Base-by-base conservation (phyloP, 2,113 vertebrate genomes). In the Nibea coibor region DNA sequence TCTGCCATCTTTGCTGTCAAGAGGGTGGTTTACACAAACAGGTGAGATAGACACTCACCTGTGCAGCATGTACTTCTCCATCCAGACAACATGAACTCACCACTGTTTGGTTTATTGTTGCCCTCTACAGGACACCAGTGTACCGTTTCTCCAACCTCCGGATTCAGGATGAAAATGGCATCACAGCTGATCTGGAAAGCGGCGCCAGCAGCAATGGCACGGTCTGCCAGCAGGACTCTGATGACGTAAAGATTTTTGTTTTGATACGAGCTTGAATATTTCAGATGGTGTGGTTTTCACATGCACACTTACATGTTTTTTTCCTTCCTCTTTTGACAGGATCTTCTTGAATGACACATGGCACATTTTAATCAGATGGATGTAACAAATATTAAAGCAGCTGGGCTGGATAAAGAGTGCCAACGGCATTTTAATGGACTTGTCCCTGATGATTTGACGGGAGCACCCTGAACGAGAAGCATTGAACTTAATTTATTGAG, bases 81-180 rank as follows among this genome's bases (percentile, higher is more conserved):
- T 14, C 14, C 53, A 12, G 4, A 0, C 26, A 15, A 35, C 19
- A 45, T 35, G 1, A 45, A 16, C 56, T 83, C 31, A 77, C 4
- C 0, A 0, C 24, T 24, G 31, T 39, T 71, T 71, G 57, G 61
- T 35, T 28, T 53, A 4, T 31, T 75, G 28, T 58, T 48, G 20
- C 80, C 69, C 45, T 54, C 73, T 84, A 2, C 87, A 96, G 95
- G 88, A 64, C 80, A 5, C 89, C 91, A 0, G 71, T 43, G 0
- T 96, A 96, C 77, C 93, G 88, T 22, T 96, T 95, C 89, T 95
- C 95, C 35, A 93, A 87, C 78, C 93, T 96, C 6, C 91, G 72
- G 83, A 78, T 91, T 10, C 93, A 93, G 72, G 93, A 95, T 0
- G 89, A 90, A 2, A 84, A 65, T 22, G 28, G 57, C 63, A 26